A percentile compares a stretch with the other conserved stretches of the same genome.
Conservation (phyloP, 2,797 vertebrate genomes). For the Centropyge bicolor region DNA sequence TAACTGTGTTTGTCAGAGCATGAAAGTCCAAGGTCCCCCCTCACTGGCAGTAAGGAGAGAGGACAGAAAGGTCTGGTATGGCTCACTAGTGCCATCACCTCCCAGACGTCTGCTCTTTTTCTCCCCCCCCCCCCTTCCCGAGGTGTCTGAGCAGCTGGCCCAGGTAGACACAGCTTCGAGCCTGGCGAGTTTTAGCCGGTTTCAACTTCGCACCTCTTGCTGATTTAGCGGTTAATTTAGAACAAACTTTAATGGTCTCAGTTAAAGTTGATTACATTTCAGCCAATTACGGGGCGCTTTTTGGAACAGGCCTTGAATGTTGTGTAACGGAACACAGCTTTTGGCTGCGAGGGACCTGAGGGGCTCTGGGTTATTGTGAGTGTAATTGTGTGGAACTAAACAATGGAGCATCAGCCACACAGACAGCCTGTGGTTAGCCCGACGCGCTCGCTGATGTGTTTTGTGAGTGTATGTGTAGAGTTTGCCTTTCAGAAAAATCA, state of each 20-base stretch:
- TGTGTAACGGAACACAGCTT: conserved; percentile 69
- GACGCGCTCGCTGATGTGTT: conserved; percentile 32
- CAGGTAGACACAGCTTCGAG: background rate
- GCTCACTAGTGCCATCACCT: conserved; percentile 34
- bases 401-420: conserved; percentile 65
- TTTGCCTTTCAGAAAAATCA: conserved; percentile 32
- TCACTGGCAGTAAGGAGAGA: conserved; percentile 45
- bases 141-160: conserved; percentile 24
- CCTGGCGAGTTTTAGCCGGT: conserved; percentile 14
- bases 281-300: conserved; percentile 69
- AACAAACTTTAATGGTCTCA: conserved; percentile 56
- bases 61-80: conserved; percentile 50
- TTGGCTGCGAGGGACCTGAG: conserved; percentile 68
- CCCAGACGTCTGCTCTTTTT: conserved; percentile 29
- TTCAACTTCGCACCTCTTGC: conserved; percentile 38
- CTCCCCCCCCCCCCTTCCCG: conserved; percentile 4
- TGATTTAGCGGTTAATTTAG: conserved; percentile 62
- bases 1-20: conserved; percentile 80
- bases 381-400: conserved; percentile 84
- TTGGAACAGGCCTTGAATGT: conserved; percentile 58
- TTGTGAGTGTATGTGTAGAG: conserved; percentile 18
- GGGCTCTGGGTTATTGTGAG: conserved; percentile 76
- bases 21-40: conserved; percentile 73
- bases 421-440: conserved; percentile 57
- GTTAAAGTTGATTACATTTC: conserved; percentile 76